Percentiles rank a stretch among this genome's conserved stretches.
These are phyloP conservation scores for Miichthys miiuy DNA, from an alignment of 2,797 vertebrate genomes.

Conservation along the genomic window DNA sequence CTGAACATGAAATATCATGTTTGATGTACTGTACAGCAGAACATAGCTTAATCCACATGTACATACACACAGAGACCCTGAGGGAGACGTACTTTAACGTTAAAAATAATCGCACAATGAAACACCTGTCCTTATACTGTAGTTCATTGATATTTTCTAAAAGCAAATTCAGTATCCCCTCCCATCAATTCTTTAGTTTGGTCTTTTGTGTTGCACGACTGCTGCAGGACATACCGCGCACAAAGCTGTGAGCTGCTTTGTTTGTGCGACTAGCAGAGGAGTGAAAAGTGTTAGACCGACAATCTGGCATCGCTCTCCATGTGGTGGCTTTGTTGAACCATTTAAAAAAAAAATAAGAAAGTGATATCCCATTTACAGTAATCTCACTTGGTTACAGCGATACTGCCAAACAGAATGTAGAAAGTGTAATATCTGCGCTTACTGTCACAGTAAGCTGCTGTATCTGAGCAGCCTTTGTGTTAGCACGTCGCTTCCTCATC, in stretches of 20 bases:
- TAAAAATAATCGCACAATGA: slow-evolving; percentile 5
- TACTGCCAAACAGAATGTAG: slow-evolving; percentile 34
- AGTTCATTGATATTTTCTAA: slow-evolving; percentile 40
- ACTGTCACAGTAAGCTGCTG: slow-evolving; percentile 14
- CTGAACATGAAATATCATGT: not conserved
- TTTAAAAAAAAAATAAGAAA: slow-evolving; percentile 20
- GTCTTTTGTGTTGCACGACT: not conserved
- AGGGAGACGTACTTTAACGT: not conserved
- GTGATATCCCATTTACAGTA: slow-evolving; percentile 35
- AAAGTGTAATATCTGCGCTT: slow-evolving; percentile 19
- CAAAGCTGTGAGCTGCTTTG: slow-evolving; percentile 24
- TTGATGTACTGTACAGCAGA: slow-evolving; percentile 15
- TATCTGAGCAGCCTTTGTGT: slow-evolving; percentile 40
- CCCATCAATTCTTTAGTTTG: slow-evolving; percentile 22
- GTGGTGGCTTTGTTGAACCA: slow-evolving; percentile 24
- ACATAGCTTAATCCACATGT: slow-evolving; percentile 21
- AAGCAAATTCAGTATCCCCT: slow-evolving; percentile 32
- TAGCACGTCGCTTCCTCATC: slow-evolving; percentile 33
- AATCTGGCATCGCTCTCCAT: slow-evolving; percentile 33
- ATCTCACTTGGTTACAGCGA: slow-evolving; percentile 44
- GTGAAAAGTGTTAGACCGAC: slow-evolving; percentile 10
- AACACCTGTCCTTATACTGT: slow-evolving; percentile 10
- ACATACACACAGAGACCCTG: not conserved
- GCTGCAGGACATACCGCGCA: slow-evolving; percentile 44
- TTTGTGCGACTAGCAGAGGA: slow-evolving; percentile 27